phyloP scores from a whole-genome alignment of 1,140 invertebrate species.

The Neodiprion pinetum region DNA sequence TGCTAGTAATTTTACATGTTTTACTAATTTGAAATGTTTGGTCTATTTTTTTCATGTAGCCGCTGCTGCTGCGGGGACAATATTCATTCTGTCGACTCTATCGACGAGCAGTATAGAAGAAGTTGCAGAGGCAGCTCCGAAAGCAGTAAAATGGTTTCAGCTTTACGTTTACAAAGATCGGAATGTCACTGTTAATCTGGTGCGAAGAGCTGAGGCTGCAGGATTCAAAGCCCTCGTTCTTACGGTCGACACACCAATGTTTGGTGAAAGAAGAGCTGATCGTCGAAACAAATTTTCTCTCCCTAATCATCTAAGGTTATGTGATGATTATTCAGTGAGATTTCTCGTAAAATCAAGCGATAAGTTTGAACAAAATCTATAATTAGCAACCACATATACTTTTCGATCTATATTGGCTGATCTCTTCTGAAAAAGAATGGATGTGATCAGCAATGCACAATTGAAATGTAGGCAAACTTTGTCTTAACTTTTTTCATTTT shows the following conservation, averaged over 20 bases:
- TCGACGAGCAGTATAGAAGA: constrained; percentile 90
- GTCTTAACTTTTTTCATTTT: background rate
- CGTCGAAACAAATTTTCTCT: constrained; percentile 84
- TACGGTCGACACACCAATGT: constrained; percentile 89
- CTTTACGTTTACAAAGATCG: constrained; percentile 89
- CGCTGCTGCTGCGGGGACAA: constrained; percentile 73
- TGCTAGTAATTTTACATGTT: no score
- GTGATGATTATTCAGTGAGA: constrained; percentile 13
- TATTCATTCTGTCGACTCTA: constrained; percentile 87
- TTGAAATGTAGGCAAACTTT: background rate
- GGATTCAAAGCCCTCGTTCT: constrained; percentile 89
- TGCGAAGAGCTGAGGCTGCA: constrained; percentile 81
- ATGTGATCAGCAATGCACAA: no score
- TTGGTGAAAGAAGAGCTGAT: constrained; percentile 83
- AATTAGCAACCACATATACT: background rate
- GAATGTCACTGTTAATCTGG: constrained; percentile 74
- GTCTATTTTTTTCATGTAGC: constrained; percentile 61
- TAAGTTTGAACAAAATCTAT: constrained; percentile 8
- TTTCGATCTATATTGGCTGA: background rate
- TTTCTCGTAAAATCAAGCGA: background rate
- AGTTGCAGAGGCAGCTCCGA: constrained; percentile 77
- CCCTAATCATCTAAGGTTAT: constrained; percentile 78
- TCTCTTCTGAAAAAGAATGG: background rate
- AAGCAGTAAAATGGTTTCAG: constrained; percentile 87
- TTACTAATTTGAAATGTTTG: no score